Conservation (phyloP, 2,797 vertebrate species). For the Syngnathus acus region DNA sequence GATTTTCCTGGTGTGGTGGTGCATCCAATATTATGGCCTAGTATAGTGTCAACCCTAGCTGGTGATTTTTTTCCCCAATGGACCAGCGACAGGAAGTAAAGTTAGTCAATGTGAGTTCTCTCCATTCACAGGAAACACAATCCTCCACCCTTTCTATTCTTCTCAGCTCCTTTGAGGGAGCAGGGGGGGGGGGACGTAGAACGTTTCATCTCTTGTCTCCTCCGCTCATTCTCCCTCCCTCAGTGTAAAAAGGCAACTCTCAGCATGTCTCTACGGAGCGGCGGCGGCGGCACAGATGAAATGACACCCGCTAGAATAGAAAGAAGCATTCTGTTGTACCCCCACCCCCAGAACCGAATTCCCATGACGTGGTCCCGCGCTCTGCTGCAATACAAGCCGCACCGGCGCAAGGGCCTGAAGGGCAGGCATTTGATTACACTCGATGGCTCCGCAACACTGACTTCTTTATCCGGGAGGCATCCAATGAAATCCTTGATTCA, state of each 20-base stretch:
- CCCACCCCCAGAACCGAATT: conserved; percentile 61
- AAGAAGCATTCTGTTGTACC: conserved; percentile 63
- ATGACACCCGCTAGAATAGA: conserved; percentile 61
- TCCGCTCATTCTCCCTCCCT: conserved; percentile 21
- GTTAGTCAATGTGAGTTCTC: conserved; percentile 36
- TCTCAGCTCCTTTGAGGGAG: conserved; percentile 4
- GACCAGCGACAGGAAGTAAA: conserved; percentile 39
- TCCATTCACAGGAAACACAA: conserved; percentile 73
- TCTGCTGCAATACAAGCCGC: conserved; percentile 47
- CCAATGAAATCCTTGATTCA: conserved; percentile 57
- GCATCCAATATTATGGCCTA: no score
- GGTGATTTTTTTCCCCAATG: neutral
- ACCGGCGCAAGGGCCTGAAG: conserved; percentile 24
- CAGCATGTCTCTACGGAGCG: conserved; percentile 51
- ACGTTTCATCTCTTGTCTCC: conserved; percentile 59
- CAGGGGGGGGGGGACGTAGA: conserved; percentile 18
- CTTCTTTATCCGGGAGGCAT: conserved; percentile 57
- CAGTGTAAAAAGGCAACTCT: conserved; percentile 54
- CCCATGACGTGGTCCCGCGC: conserved; percentile 62
- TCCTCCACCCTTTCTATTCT: conserved; percentile 64
- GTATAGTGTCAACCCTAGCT: no score
- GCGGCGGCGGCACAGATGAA: conserved; percentile 55
- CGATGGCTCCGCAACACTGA: conserved; percentile 54
- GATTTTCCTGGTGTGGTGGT: no score
- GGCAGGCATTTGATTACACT: conserved; percentile 49